A percentile compares a stretch with the other conserved stretches of the same genome.
These are phyloP conservation scores for Saguinus midas DNA, from an alignment of 2,113 vertebrate genomes.

Conservation along the genomic window DNA sequence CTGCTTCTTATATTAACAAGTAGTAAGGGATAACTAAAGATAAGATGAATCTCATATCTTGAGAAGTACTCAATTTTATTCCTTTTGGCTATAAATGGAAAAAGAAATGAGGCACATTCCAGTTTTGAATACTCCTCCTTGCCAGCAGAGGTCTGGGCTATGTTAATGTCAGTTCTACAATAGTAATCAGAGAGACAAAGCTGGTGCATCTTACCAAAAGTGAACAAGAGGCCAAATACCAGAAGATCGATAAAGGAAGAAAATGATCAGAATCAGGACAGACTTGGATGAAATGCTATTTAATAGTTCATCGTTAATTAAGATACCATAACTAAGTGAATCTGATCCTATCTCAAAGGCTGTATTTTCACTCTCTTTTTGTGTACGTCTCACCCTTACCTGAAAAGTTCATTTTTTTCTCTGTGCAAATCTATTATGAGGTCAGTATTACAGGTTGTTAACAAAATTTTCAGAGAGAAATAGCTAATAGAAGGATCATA, in stretches of 20 bases:
- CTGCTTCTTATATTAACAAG: slow-evolving; percentile 35
- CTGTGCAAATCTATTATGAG: neutral
- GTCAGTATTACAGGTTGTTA: neutral
- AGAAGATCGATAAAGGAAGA: neutral
- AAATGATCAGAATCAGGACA: neutral
- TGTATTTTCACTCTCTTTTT: neutral
- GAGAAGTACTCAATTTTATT: neutral
- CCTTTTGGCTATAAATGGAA: neutral
- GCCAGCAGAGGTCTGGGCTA: neutral
- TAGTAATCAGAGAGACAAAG: neutral
- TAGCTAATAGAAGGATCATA: neutral
- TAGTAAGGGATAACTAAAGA: neutral
- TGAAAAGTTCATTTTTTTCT: neutral
- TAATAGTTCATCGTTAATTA: neutral
- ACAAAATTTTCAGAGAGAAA: neutral
- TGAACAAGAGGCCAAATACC: neutral
- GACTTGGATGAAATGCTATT: neutral
- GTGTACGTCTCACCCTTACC: neutral
- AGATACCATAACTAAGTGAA: neutral
- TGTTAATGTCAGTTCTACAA: neutral
- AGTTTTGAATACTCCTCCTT: neutral
- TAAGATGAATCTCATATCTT: neutral
- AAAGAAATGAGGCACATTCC: neutral
- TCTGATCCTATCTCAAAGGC: neutral
- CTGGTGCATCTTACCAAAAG: neutral